phyloP scores from a whole-genome alignment of 2,797 vertebrate genomes.

The Cossypha heuglini region DNA sequence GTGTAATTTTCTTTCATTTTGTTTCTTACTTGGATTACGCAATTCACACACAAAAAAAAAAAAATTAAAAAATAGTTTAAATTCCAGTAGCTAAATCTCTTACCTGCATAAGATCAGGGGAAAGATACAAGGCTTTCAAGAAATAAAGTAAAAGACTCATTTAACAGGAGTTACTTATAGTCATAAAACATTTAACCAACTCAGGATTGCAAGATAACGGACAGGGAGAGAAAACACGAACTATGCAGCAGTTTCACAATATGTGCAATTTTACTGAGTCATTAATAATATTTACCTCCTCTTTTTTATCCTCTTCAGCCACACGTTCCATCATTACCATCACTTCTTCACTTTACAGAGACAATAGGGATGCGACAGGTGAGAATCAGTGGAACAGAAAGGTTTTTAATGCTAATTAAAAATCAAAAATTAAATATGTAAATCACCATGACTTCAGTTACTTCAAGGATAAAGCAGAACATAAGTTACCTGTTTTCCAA shows the following conservation, averaged over 20 bases:
- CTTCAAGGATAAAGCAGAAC: conserved; percentile 10
- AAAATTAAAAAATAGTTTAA: background rate
- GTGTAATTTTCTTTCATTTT: background rate
- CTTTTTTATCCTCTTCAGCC: background rate
- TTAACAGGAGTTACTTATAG: background rate
- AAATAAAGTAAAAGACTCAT: background rate
- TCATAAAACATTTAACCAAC: background rate
- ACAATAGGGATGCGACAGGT: background rate
- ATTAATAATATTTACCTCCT: background rate
- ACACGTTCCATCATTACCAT: background rate
- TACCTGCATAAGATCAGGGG: background rate
- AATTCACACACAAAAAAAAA: background rate
- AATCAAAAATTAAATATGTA: background rate
- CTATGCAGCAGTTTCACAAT: background rate
- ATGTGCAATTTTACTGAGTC: background rate
- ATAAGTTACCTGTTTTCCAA: background rate
- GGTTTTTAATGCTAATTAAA: background rate
- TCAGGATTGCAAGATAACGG: background rate
- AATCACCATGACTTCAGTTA: background rate
- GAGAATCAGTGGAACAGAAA: background rate
- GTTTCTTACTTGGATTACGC: background rate
- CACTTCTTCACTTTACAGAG: background rate
- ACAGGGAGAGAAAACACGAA: background rate
- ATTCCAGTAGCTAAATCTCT: background rate
- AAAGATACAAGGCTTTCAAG: background rate